phyloP scores from a whole-genome alignment of 2,113 vertebrate genomes.

The Coreoperca whiteheadi region DNA sequence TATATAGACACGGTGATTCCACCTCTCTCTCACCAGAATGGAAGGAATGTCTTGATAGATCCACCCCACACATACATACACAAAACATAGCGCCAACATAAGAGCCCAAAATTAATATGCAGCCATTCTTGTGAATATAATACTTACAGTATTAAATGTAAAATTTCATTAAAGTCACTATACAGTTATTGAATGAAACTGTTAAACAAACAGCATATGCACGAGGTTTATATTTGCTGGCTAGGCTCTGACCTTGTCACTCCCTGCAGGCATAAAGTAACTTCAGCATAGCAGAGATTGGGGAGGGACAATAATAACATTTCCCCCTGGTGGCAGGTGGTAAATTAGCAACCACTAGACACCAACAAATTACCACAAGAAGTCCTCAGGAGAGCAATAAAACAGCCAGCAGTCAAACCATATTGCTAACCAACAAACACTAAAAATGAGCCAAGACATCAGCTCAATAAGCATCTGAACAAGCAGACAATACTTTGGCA shows the following conservation, averaged over 20 bases:
- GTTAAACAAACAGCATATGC: constrained; percentile 15
- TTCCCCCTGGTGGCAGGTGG: background rate
- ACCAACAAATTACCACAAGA: background rate
- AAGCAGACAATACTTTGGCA: background rate
- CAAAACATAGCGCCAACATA: background rate
- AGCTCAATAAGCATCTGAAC: background rate
- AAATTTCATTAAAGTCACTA: constrained; percentile 11
- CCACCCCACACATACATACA: constrained; percentile 31
- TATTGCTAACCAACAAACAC: background rate
- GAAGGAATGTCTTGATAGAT: constrained; percentile 73
- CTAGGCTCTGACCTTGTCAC: background rate
- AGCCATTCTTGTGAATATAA: background rate
- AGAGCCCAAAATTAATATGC: constrained; percentile 1
- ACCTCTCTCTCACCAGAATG: constrained; percentile 56
- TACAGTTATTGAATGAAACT: constrained; percentile 18
- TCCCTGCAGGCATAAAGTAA: background rate
- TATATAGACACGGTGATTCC: constrained; percentile 68
- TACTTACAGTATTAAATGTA: constrained; percentile 21
- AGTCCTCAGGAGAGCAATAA: background rate
- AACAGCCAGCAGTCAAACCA: background rate
- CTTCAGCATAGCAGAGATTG: background rate
- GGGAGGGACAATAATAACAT: background rate
- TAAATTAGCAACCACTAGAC: background rate
- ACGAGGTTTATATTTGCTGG: background rate
- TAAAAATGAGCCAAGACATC: background rate